These are phyloP conservation scores for Cryptus viduatorius DNA, from an alignment of 2,888 invertebrate genomes.

Conservation along the genomic window DNA sequence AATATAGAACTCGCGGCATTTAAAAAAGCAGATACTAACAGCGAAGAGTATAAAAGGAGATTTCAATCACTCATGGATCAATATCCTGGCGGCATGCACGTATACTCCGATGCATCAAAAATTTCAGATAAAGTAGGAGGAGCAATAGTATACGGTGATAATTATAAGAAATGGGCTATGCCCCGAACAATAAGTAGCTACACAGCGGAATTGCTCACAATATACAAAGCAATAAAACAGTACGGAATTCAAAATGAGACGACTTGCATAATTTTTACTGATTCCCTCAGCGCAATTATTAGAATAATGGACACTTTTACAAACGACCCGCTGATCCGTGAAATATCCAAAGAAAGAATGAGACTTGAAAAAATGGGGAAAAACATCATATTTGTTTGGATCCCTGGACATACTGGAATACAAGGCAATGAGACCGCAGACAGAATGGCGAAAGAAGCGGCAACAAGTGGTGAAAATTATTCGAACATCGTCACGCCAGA, in stretches of 20 bases:
- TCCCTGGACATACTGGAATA: conserved; percentile 1
- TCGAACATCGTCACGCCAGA: not conserved
- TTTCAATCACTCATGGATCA: not conserved
- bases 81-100: not conserved
- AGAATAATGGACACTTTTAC: not conserved
- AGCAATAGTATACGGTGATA: not conserved
- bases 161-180: not conserved
- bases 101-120: conserved; percentile 16
- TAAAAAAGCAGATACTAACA: not conserved
- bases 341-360: not conserved
- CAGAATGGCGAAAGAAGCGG: not conserved
- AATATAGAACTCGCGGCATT: not conserved
- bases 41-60: not conserved
- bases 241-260: not conserved
- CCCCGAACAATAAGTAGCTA: not conserved
- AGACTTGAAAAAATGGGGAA: not conserved
- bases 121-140: conserved; percentile 1
- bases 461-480: not conserved
- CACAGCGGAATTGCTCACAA: not conserved
- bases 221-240: not conserved
- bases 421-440: not conserved
- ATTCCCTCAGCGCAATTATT: not conserved
- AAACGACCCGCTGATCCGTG: not conserved
- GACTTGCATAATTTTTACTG: not conserved
- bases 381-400: not conserved